These are phyloP conservation scores for Melanostoma mellinum DNA, from an alignment of 2,888 invertebrate species.

Conservation along the genomic window DNA sequence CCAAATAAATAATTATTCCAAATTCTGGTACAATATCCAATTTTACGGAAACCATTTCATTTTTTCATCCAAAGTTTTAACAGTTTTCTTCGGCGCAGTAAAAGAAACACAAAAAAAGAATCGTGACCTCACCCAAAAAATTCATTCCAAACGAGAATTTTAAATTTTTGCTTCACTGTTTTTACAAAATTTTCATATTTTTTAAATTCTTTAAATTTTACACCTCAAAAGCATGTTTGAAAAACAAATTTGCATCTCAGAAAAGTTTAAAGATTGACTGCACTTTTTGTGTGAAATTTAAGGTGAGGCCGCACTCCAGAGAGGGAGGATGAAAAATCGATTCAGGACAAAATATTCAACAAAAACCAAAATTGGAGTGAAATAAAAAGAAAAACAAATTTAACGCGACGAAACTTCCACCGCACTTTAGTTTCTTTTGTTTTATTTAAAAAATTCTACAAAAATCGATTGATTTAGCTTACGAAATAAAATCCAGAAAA, in stretches of 20 bases:
- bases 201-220: background rate
- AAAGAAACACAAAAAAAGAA: constrained; percentile 48
- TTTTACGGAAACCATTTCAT: constrained; percentile 9
- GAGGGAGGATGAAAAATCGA: constrained; percentile 1
- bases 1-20: constrained; percentile 59
- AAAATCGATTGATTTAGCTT: constrained; percentile 63
- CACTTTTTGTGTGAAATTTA: constrained; percentile 34
- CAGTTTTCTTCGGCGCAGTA: constrained; percentile 52
- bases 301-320: constrained; percentile 27
- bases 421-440: constrained; percentile 10
- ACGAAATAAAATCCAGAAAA: constrained; percentile 50
- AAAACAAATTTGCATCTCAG: background rate
- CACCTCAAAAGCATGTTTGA: background rate
- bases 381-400: background rate
- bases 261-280: background rate
- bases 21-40: constrained; percentile 54
- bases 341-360: constrained; percentile 14
- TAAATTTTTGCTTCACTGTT: constrained; percentile 16
- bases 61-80: constrained; percentile 32
- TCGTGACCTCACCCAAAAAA: constrained; percentile 70
- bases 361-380: background rate
- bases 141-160: background rate
- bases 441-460: constrained; percentile 1
- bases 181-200: constrained; percentile 12
- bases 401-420: background rate